Percentiles rank a stretch among this genome's conserved stretches.
phyloP scores from a whole-genome alignment of 2,797 vertebrate genomes.

The Cirrhinus mrigala region DNA sequence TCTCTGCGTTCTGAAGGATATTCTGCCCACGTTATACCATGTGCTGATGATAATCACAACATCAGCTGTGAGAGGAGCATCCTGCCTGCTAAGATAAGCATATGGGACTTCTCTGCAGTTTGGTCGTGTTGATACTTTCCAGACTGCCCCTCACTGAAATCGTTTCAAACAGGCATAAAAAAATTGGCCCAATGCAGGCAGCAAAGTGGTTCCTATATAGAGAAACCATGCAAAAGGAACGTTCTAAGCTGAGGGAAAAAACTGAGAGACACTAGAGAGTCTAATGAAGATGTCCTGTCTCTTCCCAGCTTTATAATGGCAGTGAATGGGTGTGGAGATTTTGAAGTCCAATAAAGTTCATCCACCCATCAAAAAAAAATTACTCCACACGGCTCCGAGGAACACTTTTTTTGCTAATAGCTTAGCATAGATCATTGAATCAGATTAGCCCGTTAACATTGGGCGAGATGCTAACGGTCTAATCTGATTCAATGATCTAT shows the following conservation, averaged over 20 bases:
- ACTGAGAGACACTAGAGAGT: neutral
- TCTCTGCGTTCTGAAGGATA: conserved; percentile 19
- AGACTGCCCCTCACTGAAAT: conserved; percentile 27
- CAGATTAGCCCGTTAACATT: too few species aligned
- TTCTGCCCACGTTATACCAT: conserved; percentile 17
- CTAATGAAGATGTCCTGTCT: neutral
- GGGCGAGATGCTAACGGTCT: too few species aligned
- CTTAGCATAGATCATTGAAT: too few species aligned
- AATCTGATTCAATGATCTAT: too few species aligned
- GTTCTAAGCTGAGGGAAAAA: neutral
- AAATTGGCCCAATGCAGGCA: conserved; percentile 41
- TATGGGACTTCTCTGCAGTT: conserved; percentile 34
- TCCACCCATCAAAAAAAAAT: too few species aligned
- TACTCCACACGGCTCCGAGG: too few species aligned
- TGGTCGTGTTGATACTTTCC: conserved; percentile 26
- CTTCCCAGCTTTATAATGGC: too few species aligned
- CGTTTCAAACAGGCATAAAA: conserved; percentile 42
- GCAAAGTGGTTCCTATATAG: conserved; percentile 3
- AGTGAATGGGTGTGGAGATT: too few species aligned
- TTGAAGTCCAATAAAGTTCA: too few species aligned
- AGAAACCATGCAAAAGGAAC: neutral
- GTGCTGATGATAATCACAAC: conserved; percentile 35
- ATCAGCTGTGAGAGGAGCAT: conserved; percentile 39
- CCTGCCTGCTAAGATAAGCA: conserved; percentile 34
- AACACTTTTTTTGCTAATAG: too few species aligned